phyloP scores from a whole-genome alignment of 37 sponge, comb jelly and placozoan species.

The Chondrosia reniformis region DNA sequence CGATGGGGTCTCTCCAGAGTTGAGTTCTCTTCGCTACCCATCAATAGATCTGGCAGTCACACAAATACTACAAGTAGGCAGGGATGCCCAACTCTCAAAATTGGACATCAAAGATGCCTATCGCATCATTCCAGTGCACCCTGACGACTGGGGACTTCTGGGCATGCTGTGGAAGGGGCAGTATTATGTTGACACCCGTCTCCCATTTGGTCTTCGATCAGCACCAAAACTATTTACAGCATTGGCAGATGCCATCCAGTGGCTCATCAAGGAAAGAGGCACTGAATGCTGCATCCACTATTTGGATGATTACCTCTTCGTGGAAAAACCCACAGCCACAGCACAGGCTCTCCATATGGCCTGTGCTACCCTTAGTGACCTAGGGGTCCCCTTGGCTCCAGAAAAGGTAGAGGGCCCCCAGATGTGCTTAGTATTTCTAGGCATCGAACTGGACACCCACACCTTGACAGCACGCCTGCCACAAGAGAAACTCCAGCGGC shows the following conservation, averaged over 20 bases:
- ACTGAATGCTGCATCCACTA: conserved; percentile 12
- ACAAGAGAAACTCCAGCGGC: conserved; percentile 5
- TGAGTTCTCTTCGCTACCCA: conserved; percentile 30
- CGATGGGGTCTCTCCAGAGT: not conserved
- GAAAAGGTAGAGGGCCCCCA: conserved; percentile 40
- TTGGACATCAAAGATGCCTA: conserved; percentile 26
- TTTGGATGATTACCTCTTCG: conserved; percentile 22
- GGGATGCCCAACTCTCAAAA: conserved; percentile 22
- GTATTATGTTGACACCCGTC: conserved; percentile 23
- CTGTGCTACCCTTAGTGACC: not conserved
- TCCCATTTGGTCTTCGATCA: conserved; percentile 38
- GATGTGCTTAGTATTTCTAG: conserved; percentile 19
- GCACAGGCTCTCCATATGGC: not conserved
- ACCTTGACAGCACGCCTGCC: conserved; percentile 15
- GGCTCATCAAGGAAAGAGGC: conserved; percentile 10
- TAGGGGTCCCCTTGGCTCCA: conserved; percentile 32
- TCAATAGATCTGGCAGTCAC: conserved; percentile 8
- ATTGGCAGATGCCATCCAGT: conserved; percentile 21
- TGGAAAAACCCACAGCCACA: not conserved
- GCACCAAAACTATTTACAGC: conserved; percentile 33
- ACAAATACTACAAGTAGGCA: conserved; percentile 1
- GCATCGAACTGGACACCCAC: conserved; percentile 29
- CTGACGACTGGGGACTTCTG: conserved; percentile 28
- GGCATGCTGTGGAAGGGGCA: conserved; percentile 31
- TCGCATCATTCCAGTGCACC: conserved; percentile 31